A percentile compares a stretch with the other conserved stretches of the same genome.
These are phyloP conservation scores for Limonius californicus DNA, from an alignment of 1,140 invertebrate genomes.

Conservation along the genomic window DNA sequence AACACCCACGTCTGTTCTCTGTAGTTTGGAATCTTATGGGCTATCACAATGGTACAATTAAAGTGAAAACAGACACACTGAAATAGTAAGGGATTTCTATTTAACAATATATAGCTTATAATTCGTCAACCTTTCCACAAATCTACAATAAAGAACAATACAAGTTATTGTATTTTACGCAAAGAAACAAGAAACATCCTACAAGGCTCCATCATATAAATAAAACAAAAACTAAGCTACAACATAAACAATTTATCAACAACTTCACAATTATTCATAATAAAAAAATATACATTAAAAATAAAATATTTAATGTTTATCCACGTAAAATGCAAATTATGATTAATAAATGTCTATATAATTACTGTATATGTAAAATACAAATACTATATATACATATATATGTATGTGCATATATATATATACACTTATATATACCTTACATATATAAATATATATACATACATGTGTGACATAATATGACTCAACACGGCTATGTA, in stretches of 20 bases:
- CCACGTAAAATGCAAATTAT: conserved; percentile 43
- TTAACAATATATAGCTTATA: conserved; percentile 50
- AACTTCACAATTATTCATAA: conserved; percentile 40
- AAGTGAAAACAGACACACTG: too few species aligned
- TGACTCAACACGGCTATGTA: conserved; percentile 20
- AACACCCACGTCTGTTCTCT: too few species aligned
- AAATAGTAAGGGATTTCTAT: conserved; percentile 49
- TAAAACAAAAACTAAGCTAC: conserved; percentile 41
- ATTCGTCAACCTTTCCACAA: conserved; percentile 48
- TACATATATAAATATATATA: conserved; percentile 1
- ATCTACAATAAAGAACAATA: conserved; percentile 50
- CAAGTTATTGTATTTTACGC: conserved; percentile 45
- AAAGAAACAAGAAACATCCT: conserved; percentile 43
- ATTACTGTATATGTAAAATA: conserved; percentile 15
- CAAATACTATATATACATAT: conserved; percentile 9
- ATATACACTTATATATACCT: neutral
- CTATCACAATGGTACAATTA: too few species aligned
- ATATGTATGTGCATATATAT: neutral
- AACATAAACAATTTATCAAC: conserved; percentile 46
- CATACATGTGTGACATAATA: neutral
- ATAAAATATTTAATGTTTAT: conserved; percentile 38
- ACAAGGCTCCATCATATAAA: conserved; percentile 42
- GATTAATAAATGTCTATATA: conserved; percentile 12
- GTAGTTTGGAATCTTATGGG: too few species aligned
- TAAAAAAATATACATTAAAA: conserved; percentile 36